These are phyloP conservation scores for Mormyrus lacerda DNA, from an alignment of 2,113 vertebrate species.

Conservation along the genomic window DNA sequence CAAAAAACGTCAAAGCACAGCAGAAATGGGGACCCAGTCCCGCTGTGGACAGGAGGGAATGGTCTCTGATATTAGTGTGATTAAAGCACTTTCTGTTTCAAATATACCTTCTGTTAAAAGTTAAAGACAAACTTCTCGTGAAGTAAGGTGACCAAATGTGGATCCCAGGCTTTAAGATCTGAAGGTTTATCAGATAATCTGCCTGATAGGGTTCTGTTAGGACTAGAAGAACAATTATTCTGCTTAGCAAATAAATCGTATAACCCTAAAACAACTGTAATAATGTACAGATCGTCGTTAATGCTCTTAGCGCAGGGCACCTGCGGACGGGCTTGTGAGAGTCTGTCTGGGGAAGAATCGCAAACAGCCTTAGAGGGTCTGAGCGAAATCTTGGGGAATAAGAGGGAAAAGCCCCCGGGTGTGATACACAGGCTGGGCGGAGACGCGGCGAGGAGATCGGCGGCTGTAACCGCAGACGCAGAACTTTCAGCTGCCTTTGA, in stretches of 20 bases:
- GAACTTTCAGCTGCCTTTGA: not conserved
- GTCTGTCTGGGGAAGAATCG: not conserved
- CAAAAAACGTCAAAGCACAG: not conserved
- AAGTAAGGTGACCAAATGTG: not conserved
- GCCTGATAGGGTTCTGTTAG: not conserved
- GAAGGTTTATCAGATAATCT: not conserved
- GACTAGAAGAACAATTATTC: not conserved
- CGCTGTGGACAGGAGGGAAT: not conserved
- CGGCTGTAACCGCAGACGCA: not conserved
- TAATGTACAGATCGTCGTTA: not conserved
- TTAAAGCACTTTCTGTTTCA: not conserved
- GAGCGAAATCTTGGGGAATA: not conserved
- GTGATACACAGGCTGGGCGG: not conserved
- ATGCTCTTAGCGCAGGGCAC: not conserved
- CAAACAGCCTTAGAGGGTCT: not conserved
- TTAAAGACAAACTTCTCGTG: not conserved
- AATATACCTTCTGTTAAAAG: not conserved
- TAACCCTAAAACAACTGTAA: not conserved
- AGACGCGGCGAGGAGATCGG: not conserved
- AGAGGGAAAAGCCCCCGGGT: not conserved
- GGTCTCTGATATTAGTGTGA: not conserved
- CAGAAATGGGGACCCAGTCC: not conserved
- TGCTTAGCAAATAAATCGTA: not conserved
- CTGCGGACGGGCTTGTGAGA: not conserved
- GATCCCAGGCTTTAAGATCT: not conserved